phyloP scores from a whole-genome alignment of 1,140 invertebrate species.

The Drosophila mauritiana region DNA sequence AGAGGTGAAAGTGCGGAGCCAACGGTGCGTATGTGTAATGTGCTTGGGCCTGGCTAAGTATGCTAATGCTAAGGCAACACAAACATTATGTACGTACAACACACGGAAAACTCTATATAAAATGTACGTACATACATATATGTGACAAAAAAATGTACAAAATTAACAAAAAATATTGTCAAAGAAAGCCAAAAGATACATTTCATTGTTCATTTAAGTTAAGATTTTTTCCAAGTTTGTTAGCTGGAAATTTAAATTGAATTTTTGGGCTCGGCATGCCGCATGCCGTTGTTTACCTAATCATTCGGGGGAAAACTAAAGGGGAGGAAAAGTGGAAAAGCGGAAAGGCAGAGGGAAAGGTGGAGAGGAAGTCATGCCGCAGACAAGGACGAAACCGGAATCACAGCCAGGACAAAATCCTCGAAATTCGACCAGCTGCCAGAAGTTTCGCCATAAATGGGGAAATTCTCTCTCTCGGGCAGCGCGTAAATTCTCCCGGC shows the following conservation, averaged over 20 bases:
- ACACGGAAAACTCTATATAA: not conserved
- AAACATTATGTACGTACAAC: not conserved
- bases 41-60: slow-evolving; percentile 63
- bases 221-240: not conserved
- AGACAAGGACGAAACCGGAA: slow-evolving; percentile 39
- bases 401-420: slow-evolving; percentile 22
- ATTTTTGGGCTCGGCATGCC: slow-evolving; percentile 14
- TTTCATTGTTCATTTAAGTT: not conserved
- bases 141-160: not conserved
- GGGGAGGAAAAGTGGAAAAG: too few species aligned
- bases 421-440: slow-evolving; percentile 25
- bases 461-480: slow-evolving; percentile 1
- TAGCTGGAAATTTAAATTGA: slow-evolving; percentile 5
- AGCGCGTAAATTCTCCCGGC: not conserved
- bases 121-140: slow-evolving; percentile 4
- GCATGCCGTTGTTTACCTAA: slow-evolving; percentile 47
- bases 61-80: slow-evolving; percentile 58
- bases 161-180: too few species aligned
- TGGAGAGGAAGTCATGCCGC: slow-evolving; percentile 16
- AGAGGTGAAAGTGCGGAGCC: slow-evolving; percentile 55
- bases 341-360: not conserved
- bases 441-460: not conserved
- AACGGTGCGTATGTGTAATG: slow-evolving; percentile 77
- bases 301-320: slow-evolving; percentile 19
- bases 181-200: slow-evolving; percentile 9